Conservation (phyloP, 1,140 invertebrate genomes). For the Brachionus paranguensis region DNA sequence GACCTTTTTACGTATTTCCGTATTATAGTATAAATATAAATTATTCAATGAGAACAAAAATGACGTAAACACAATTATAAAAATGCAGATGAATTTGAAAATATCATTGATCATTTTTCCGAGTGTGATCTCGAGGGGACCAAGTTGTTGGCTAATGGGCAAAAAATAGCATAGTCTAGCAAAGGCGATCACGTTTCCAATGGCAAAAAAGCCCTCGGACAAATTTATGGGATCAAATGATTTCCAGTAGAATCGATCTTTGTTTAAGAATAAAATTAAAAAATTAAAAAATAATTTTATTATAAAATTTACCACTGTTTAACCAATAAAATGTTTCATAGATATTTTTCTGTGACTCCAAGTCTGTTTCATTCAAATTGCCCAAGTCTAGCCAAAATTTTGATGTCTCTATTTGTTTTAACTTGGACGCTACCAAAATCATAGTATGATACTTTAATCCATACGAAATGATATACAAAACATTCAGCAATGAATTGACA, state of each 20-base stretch:
- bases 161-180: conserved; percentile 54
- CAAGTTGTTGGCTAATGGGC: conserved; percentile 55
- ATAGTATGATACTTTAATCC: conserved; percentile 43
- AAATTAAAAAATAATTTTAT: not conserved
- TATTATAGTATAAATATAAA: conserved; percentile 55
- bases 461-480: conserved; percentile 51
- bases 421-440: not conserved
- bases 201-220: conserved; percentile 47
- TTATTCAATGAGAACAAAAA: conserved; percentile 56
- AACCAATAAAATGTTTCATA: conserved; percentile 31
- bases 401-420: not conserved
- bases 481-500: conserved; percentile 49
- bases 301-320: conserved; percentile 9
- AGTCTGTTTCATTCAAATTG: not conserved
- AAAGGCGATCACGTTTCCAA: conserved; percentile 53
- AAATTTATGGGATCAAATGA: conserved; percentile 47
- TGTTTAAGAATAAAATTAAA: not conserved
- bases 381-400: conserved; percentile 7
- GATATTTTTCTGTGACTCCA: not conserved
- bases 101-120: conserved; percentile 54
- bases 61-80: conserved; percentile 50
- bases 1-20: conserved; percentile 50
- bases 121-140: conserved; percentile 55
- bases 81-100: conserved; percentile 46
- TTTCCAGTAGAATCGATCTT: conserved; percentile 50